phyloP scores from a whole-genome alignment of 2,113 vertebrate species.

The Heterochromis multidens region DNA sequence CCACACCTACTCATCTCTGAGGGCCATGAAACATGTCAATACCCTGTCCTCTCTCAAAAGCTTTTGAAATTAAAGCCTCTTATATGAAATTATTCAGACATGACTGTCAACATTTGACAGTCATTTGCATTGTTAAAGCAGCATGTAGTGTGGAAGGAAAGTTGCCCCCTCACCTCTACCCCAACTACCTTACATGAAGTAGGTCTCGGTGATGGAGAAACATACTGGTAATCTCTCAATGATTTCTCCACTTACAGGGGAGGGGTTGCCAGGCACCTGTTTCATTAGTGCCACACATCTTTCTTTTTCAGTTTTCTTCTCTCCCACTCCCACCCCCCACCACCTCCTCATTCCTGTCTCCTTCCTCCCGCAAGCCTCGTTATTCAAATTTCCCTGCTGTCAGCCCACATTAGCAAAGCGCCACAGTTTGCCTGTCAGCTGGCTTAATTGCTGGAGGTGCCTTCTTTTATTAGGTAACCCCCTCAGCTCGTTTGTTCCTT shows the following conservation, averaged over 20 bases:
- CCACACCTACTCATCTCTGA: not conserved
- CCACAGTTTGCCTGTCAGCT: conserved; percentile 77
- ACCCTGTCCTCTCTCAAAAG: not conserved
- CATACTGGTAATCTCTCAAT: conserved; percentile 69
- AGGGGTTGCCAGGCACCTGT: conserved; percentile 73
- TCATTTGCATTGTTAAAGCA: conserved; percentile 56
- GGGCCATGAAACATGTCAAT: conserved; percentile 1
- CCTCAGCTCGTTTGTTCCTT: conserved; percentile 69
- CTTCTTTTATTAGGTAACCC: conserved; percentile 76
- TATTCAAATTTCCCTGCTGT: conserved; percentile 82
- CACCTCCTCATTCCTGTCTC: conserved; percentile 28
- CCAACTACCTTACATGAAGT: not conserved
- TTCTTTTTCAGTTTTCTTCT: conserved; percentile 28
- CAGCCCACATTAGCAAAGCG: conserved; percentile 75
- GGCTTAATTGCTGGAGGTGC: conserved; percentile 79
- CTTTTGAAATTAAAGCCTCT: conserved; percentile 45
- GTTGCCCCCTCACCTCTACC: not conserved
- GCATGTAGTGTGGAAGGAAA: conserved; percentile 21
- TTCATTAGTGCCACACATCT: conserved; percentile 75
- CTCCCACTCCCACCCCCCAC: not conserved
- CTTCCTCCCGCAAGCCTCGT: conserved; percentile 72
- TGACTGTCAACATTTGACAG: conserved; percentile 32
- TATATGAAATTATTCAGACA: conserved; percentile 36
- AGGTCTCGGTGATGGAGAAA: conserved; percentile 39
- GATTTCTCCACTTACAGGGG: conserved; percentile 50